Conservation (phyloP, 2,888 invertebrate genomes). For the Hyalella azteca region DNA sequence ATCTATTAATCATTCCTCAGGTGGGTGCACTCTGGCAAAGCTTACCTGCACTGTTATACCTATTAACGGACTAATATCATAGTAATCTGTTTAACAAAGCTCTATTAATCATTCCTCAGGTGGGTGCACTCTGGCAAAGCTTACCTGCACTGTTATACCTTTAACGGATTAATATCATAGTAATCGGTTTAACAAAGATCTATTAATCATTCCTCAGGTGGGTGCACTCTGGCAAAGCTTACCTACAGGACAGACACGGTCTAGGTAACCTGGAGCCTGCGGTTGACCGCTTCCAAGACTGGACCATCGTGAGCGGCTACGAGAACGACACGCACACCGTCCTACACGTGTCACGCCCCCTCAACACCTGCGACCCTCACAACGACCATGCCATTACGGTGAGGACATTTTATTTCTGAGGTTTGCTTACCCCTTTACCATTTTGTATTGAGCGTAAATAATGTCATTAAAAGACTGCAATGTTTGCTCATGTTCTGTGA, state of each 20-base stretch:
- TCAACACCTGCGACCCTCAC: conserved; percentile 60
- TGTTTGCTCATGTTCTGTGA: not conserved
- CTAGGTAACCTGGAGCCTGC: conserved; percentile 54
- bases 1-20: too few relatives aligned
- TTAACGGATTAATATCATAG: too few relatives aligned
- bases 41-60: too few relatives aligned
- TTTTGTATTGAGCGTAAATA: not conserved
- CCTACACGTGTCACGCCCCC: conserved; percentile 59
- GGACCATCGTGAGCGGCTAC: conserved; percentile 57
- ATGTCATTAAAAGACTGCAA: not conserved
- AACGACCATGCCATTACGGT: conserved; percentile 59
- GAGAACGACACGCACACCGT: conserved; percentile 59
- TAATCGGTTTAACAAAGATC: too few relatives aligned
- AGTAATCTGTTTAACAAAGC: too few relatives aligned
- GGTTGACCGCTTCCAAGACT: conserved; percentile 58
- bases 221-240: conserved; percentile 55
- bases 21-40: too few relatives aligned
- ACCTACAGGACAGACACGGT: conserved; percentile 58
- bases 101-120: too few relatives aligned
- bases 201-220: conserved; percentile 23
- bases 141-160: too few relatives aligned
- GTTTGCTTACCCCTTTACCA: not conserved
- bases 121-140: too few relatives aligned
- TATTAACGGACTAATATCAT: too few relatives aligned
- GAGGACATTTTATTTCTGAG: not conserved